phyloP scores from a whole-genome alignment of 2,797 vertebrate genomes.

The Eutrigla gurnardus region DNA sequence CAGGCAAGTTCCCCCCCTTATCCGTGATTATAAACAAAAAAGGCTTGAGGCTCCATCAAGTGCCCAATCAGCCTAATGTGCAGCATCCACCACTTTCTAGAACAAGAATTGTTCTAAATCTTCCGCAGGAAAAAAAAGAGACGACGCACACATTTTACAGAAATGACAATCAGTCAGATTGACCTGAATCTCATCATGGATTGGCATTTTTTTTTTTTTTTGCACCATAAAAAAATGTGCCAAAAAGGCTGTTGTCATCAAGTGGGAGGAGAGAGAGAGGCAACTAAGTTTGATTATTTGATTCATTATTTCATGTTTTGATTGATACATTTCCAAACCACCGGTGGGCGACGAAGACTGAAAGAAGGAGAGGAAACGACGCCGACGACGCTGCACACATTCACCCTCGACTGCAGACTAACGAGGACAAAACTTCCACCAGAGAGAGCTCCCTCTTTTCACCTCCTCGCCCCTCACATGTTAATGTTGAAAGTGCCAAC shows the following conservation, averaged over 20 bases:
- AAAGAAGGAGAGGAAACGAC: constrained; percentile 7
- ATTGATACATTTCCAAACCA: constrained; percentile 7
- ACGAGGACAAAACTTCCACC: constrained; percentile 33
- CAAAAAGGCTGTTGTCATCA: background rate
- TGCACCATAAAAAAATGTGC: constrained; percentile 1
- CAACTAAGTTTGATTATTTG: constrained; percentile 3
- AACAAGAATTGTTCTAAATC: constrained; percentile 22
- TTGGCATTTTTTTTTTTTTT: constrained; percentile 30
- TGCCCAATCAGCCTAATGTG: constrained; percentile 16
- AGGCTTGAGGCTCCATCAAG: constrained; percentile 20
- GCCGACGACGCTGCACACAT: background rate
- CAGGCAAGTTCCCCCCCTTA: background rate
- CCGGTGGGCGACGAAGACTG: constrained; percentile 4
- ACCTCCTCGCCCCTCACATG: constrained; percentile 51
- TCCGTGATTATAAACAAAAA: background rate
- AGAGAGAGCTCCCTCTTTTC: constrained; percentile 29
- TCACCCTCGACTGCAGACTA: constrained; percentile 11
- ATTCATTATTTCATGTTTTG: constrained; percentile 23
- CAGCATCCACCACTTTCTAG: constrained; percentile 24
- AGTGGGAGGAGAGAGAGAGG: background rate
- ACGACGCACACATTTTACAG: constrained; percentile 33
- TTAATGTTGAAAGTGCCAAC: constrained; percentile 83
- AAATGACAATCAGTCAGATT: constrained; percentile 76
- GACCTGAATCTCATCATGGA: constrained; percentile 37
- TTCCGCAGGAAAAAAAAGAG: constrained; percentile 17